phyloP scores from a whole-genome alignment of 2,113 vertebrate species.

The Halichoeres trimaculatus region DNA sequence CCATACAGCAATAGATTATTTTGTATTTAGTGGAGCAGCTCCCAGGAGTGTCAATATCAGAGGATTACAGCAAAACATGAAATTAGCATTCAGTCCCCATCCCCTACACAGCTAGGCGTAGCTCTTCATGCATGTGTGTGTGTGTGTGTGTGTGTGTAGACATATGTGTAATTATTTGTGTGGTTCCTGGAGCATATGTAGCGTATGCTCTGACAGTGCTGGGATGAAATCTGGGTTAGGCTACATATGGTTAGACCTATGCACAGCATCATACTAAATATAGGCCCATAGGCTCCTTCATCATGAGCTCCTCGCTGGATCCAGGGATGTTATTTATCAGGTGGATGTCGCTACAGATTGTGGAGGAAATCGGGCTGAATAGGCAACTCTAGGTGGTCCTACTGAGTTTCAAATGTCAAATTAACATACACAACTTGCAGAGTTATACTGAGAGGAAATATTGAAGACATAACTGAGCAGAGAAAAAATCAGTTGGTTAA shows the following conservation, averaged over 20 bases:
- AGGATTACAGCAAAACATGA: slow-evolving; percentile 87
- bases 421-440: slow-evolving; percentile 59
- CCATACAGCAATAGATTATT: slow-evolving; percentile 87
- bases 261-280: slow-evolving; percentile 45
- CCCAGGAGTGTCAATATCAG: slow-evolving; percentile 88
- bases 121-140: slow-evolving; percentile 65
- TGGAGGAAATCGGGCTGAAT: slow-evolving; percentile 39
- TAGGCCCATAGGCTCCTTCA: slow-evolving; percentile 23
- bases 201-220: slow-evolving; percentile 47
- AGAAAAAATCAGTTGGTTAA: slow-evolving; percentile 25
- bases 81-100: slow-evolving; percentile 87
- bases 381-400: slow-evolving; percentile 45
- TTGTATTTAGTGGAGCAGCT: slow-evolving; percentile 87
- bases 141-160: slow-evolving; percentile 8
- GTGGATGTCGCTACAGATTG: slow-evolving; percentile 53
- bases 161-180: slow-evolving; percentile 69
- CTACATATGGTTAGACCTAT: slow-evolving; percentile 64
- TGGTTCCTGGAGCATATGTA: slow-evolving; percentile 65
- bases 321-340: slow-evolving; percentile 41
- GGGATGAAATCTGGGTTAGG: slow-evolving; percentile 74
- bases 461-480: slow-evolving; percentile 11
- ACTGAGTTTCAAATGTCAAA: slow-evolving; percentile 68
- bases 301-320: slow-evolving; percentile 33
- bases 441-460: slow-evolving; percentile 27
- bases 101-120: slow-evolving; percentile 75